Conservation (phyloP, 2,888 invertebrate genomes). For the Hermaeophaga mercurialis region DNA sequence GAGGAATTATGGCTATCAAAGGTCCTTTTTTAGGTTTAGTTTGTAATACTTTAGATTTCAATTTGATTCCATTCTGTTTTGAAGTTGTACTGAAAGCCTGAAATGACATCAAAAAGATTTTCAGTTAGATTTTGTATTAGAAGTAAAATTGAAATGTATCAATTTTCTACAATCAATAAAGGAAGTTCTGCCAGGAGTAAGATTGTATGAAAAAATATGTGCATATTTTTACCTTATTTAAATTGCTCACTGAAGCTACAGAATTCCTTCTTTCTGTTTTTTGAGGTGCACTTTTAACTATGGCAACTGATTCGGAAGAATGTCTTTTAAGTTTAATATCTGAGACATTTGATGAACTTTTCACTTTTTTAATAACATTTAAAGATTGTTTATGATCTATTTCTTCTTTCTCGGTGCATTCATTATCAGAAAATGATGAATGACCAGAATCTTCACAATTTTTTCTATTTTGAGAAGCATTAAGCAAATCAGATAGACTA, state of each 20-base stretch:
- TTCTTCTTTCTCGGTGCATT: too few relatives aligned
- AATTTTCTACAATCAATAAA: too few relatives aligned
- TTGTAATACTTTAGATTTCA: conserved; percentile 26
- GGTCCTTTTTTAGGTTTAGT: conserved; percentile 31
- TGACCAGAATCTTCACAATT: conserved; percentile 35
- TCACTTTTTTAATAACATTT: neutral
- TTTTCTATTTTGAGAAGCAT: conserved; percentile 11
- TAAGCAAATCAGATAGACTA: conserved; percentile 32
- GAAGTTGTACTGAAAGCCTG: conserved; percentile 13
- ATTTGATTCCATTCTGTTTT: conserved; percentile 27
- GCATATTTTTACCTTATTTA: neutral
- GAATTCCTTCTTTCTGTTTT: conserved; percentile 9
- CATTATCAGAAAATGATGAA: conserved; percentile 11
- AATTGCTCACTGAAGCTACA: neutral
- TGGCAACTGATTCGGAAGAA: neutral
- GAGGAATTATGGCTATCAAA: conserved; percentile 39
- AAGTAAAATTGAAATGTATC: too few relatives aligned
- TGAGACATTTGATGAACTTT: neutral
- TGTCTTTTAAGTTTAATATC: neutral
- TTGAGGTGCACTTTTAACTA: neutral
- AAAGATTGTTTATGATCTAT: neutral
- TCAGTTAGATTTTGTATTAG: too few relatives aligned
- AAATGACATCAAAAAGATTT: neutral
- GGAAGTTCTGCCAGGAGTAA: too few relatives aligned
- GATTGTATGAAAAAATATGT: too few relatives aligned